Evolutionary conservation across 2,888 invertebrate species (phyloP), one percentile per base, ranked within the genome.

Genomic region (Hoplodrina blanda): DNA sequence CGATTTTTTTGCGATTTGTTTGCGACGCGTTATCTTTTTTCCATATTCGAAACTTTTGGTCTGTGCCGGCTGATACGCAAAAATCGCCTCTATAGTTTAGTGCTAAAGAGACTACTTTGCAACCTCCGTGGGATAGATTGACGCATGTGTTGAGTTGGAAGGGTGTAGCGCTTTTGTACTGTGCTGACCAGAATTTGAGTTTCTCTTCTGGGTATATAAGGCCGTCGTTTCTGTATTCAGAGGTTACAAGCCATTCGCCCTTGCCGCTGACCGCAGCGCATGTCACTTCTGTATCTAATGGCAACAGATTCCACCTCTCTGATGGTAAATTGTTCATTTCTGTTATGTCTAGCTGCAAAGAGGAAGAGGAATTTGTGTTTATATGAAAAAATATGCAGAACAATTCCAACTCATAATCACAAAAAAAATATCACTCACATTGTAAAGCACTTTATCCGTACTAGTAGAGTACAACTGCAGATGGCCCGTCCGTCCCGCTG

Each of bases 1-100:
- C 75, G 3, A 80, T 60, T 52, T 85, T 90, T 63, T 90, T 89
- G 4, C 78, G 73, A 57, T 73, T 57, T 6, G 88, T 88, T 13
- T 83, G 84, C 1, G 88, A 80, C 0, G 80, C 79, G 10, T 83
- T 88, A 65, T 92, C 91, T 19, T 87, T 87, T 78, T 89, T 93
- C 96, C 96, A 96, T 82, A 96, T 89, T 37, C 96, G 85, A 76
- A 96, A 93, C 69, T 95, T 96, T 73, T 95, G 92, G 63, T 96
- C 96, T 0, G 86, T 76, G n/a, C 96, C 96, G 3, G 95, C 93
- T 49, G 96, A 91, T n/a, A 96, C 92, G 78, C 96, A 96, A 83
- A 94, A 89, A 25, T 93, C 90, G 25, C 92, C 95, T 72, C 85
- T 90, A 75, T 88, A 87, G 73, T 92, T 94, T 0, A 96, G 85